Base-by-base conservation (phyloP, 2,888 invertebrate species). In the Ormyrus thymus region DNA sequence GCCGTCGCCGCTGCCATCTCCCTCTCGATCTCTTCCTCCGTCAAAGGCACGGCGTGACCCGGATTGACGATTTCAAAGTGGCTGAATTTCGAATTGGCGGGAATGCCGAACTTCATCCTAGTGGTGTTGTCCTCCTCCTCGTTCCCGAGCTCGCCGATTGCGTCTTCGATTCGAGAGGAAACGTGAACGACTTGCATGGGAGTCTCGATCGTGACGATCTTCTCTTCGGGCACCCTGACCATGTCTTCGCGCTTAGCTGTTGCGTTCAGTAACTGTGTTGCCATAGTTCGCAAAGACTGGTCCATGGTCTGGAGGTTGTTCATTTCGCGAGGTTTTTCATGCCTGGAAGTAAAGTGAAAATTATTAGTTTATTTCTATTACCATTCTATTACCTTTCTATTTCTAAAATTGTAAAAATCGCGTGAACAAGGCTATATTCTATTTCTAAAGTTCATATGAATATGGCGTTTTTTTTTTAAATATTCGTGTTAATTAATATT, bases 41-140 rank as follows among this genome's bases (percentile, higher is more conserved):
- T 92, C 7, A 94, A 89, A 0, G 94, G 94, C 80, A 94, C 92
- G 9, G 94, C 94, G 80, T 94, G 91, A 4, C 95, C 95, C 8
- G 92, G 92, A 85, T 94, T 94, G 13, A 88, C 85, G 46, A 81
- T 82, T 72, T 89, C 89, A 82, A 89, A 88, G 71, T 87, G 87
- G 6, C 86, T 85, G 71, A 89, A 90, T 80, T 90, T 90, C 0
- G 90, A 90, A 81, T 90, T 90, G 0, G 86, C 81, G 0, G 89
- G 89, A 59, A 90, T 84, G 5, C 88, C 88, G 48, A 85, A 87
- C 59, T 84, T 84, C 51, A 84, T 70, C 5, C 81, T 83, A 46
- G 76, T 69, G 0, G 84, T 73, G 8, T 85, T 84, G 77, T 84
- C 45, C 81, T 81, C 45, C 83, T 84, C 13, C 81, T 83, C 5